A percentile compares a stretch with the other conserved stretches of the same genome.
Conservation (phyloP, 2,113 vertebrate genomes). For the Taxidea taxus region DNA sequence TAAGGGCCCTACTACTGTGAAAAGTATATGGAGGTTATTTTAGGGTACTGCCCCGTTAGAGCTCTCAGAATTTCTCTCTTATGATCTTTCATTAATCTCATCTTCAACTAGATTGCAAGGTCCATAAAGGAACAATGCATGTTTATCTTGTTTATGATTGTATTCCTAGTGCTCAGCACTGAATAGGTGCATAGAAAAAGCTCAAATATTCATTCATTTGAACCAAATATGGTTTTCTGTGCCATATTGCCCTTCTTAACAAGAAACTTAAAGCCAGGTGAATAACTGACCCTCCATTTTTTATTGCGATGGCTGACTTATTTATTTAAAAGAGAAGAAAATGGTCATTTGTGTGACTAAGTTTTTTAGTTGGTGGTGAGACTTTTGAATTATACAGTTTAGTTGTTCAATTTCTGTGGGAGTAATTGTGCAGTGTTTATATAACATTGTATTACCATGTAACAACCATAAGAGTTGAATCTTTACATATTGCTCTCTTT, state of each 20-base stretch:
- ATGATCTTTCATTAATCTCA: neutral
- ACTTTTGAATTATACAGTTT: conserved; percentile 60
- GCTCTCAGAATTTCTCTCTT: neutral
- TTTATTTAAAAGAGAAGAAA: conserved; percentile 36
- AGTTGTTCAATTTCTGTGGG: conserved; percentile 52
- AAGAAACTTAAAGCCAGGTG: conserved; percentile 24
- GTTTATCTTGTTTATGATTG: neutral
- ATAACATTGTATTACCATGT: conserved; percentile 56
- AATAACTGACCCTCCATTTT: conserved; percentile 11
- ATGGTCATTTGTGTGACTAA: neutral
- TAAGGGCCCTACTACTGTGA: neutral
- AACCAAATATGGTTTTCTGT: neutral
- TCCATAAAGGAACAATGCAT: neutral
- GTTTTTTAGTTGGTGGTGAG: conserved; percentile 34
- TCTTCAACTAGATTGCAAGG: neutral
- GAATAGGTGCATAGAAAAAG: neutral
- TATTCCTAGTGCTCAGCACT: neutral
- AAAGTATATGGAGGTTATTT: neutral
- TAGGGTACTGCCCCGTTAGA: neutral
- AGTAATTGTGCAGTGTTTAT: conserved; percentile 59
- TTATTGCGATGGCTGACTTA: conserved; percentile 17
- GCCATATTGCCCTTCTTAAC: conserved; percentile 1
- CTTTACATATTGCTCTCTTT: conserved; percentile 73
- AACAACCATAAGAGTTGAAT: conserved; percentile 54
- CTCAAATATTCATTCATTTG: conserved; percentile 39